Evolutionary conservation across 2,888 invertebrate genomes (phyloP).

Genomic region (Zeuzera pyrina): DNA sequence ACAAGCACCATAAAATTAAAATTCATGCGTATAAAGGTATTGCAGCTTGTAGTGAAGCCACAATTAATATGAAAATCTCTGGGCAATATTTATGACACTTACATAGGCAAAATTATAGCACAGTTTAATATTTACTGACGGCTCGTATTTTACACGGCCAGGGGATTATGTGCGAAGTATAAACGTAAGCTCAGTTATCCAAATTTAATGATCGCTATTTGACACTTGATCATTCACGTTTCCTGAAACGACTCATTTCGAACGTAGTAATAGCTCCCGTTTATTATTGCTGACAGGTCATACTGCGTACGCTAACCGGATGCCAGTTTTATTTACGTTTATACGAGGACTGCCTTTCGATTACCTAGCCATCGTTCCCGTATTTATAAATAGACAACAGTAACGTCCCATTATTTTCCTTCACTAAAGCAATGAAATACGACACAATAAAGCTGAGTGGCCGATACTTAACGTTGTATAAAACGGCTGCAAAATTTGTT

Average conservation of each 20-base stretch:
- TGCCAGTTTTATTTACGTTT: neutral
- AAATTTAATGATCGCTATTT: conserved; percentile 52
- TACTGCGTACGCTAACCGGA: conserved; percentile 9
- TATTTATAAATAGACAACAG: neutral
- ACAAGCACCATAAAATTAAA: conserved; percentile 40
- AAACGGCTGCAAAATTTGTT: too few species aligned
- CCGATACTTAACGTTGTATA: too few species aligned
- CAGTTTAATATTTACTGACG: conserved; percentile 62
- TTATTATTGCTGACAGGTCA: conserved; percentile 33
- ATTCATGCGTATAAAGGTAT: conserved; percentile 42
- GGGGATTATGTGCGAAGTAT: conserved; percentile 57
- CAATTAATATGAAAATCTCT: conserved; percentile 60
- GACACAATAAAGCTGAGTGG: too few species aligned
- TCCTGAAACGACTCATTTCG: conserved; percentile 38
- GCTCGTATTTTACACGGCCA: conserved; percentile 56
- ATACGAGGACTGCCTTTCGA: neutral
- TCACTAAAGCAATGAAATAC: neutral
- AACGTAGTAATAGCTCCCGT: conserved; percentile 31
- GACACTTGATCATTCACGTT: conserved; percentile 47
- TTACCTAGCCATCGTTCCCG: neutral
- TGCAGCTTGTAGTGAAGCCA: conserved; percentile 40
- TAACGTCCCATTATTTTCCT: neutral
- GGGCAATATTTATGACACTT: conserved; percentile 56
- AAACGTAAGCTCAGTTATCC: conserved; percentile 46
- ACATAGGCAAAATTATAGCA: conserved; percentile 51